A percentile compares a stretch with the other conserved stretches of the same genome.
Conservation (phyloP, 1,140 invertebrate genomes). For the Hylaeus anthracinus region DNA sequence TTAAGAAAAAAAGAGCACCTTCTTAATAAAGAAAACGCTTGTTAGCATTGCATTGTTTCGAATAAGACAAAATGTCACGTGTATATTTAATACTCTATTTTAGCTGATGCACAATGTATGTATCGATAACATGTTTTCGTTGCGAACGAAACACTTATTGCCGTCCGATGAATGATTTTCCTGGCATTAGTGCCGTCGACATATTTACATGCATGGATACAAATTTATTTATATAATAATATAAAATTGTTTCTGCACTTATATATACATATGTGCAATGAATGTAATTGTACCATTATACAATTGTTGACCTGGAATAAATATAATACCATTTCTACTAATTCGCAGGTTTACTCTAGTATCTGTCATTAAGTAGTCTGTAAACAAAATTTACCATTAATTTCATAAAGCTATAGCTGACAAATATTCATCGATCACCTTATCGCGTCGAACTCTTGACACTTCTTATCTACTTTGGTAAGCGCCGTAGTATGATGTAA, state of each 20-base stretch:
- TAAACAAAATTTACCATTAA: background rate
- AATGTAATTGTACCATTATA: background rate
- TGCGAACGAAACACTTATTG: background rate
- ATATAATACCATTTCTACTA: constrained; percentile 26
- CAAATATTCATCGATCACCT: constrained; percentile 28
- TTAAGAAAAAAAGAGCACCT: too few relatives aligned
- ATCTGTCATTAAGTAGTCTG: background rate
- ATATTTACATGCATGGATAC: background rate
- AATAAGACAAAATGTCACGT: background rate
- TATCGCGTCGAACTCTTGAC: constrained; percentile 65
- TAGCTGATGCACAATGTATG: background rate
- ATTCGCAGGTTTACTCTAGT: background rate
- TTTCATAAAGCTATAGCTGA: constrained; percentile 16
- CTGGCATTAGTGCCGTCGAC: background rate
- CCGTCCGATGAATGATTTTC: constrained; percentile 16
- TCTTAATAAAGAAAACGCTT: background rate
- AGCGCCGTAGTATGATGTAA: constrained; percentile 7
- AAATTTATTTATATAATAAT: constrained; percentile 21
- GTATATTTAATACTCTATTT: background rate
- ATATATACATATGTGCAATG: background rate
- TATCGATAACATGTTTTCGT: constrained; percentile 9
- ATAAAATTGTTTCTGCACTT: background rate
- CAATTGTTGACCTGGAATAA: constrained; percentile 22
- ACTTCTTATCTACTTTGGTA: constrained; percentile 59
- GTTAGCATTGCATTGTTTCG: background rate